These are phyloP conservation scores for Rhagium mordax DNA, from an alignment of 2,888 invertebrate species.

Conservation along the genomic window DNA sequence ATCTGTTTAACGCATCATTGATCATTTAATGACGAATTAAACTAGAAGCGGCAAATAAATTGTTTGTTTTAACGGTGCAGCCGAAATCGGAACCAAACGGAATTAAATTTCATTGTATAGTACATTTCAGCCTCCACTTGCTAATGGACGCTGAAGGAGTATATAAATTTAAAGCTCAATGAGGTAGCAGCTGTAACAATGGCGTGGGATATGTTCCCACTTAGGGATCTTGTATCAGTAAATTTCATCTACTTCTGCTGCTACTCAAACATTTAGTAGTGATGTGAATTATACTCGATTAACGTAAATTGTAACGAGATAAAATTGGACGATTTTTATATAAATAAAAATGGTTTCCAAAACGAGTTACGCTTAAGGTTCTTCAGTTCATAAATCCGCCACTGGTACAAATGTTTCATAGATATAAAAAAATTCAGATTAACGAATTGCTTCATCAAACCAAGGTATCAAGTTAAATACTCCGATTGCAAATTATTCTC, in stretches of 20 bases:
- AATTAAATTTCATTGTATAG: slow-evolving; percentile 27
- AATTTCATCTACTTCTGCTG: neutral
- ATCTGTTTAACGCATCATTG: neutral
- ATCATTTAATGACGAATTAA: neutral
- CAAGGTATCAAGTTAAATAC: no score
- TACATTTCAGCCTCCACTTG: slow-evolving; percentile 11
- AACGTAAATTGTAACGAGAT: no score
- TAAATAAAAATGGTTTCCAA: no score
- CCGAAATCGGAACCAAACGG: neutral
- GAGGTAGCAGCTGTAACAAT: neutral
- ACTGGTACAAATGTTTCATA: no score
- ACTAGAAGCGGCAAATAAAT: neutral
- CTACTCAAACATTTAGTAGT: no score
- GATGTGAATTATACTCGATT: no score
- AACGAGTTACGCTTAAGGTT: no score
- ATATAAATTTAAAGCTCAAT: slow-evolving; percentile 16
- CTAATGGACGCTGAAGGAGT: slow-evolving; percentile 13
- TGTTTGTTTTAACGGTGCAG: neutral
- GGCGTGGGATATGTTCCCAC: neutral
- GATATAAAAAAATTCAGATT: no score
- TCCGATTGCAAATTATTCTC: no score
- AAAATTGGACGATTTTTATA: no score
- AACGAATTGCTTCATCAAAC: no score
- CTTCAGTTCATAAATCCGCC: no score
- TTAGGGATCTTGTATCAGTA: neutral